Percentiles rank a stretch among this genome's conserved stretches.
These are phyloP conservation scores for Augiades crinisus DNA, from an alignment of 2,888 invertebrate genomes.

Conservation along the genomic window DNA sequence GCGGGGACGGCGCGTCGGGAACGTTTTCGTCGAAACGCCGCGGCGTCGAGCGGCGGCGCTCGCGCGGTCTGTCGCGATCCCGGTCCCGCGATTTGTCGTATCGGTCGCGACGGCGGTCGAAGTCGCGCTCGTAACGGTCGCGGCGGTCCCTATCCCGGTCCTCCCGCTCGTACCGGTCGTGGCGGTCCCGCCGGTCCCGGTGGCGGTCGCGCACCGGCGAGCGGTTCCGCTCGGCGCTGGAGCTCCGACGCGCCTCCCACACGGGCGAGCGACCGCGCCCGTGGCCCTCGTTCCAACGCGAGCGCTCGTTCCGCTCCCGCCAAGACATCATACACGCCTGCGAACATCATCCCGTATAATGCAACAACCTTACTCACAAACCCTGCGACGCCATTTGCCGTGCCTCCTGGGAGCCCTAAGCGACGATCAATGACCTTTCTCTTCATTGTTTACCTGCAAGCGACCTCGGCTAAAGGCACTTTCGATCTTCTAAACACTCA, in stretches of 20 bases:
- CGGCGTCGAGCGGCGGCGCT: constrained; percentile 38
- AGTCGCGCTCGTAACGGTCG: constrained; percentile 40
- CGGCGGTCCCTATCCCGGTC: constrained; percentile 45
- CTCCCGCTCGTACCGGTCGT: constrained; percentile 40
- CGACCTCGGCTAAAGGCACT: constrained; percentile 20
- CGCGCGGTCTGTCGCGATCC: constrained; percentile 37
- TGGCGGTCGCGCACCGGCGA: constrained; percentile 42
- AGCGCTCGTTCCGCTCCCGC: constrained; percentile 64
- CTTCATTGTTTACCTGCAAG: constrained; percentile 53
- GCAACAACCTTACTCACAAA: constrained; percentile 58
- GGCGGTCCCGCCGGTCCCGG: constrained; percentile 43
- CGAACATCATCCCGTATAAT: constrained; percentile 60
- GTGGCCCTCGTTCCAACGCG: constrained; percentile 51
- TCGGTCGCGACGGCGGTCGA: constrained; percentile 45
- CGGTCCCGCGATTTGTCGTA: constrained; percentile 33
- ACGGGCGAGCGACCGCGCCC: constrained; percentile 55
- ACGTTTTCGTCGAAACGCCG: constrained; percentile 41
- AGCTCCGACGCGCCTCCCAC: constrained; percentile 61
- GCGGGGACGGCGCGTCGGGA: constrained; percentile 63
- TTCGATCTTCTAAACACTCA: constrained; percentile 11
- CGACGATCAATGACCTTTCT: constrained; percentile 54
- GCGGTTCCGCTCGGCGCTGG: constrained; percentile 47
- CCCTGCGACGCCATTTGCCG: constrained; percentile 40
- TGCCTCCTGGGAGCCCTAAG: constrained; percentile 41
- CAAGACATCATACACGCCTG: constrained; percentile 71